phyloP scores from a whole-genome alignment of 2,888 invertebrate genomes.

The Apeira syringaria region DNA sequence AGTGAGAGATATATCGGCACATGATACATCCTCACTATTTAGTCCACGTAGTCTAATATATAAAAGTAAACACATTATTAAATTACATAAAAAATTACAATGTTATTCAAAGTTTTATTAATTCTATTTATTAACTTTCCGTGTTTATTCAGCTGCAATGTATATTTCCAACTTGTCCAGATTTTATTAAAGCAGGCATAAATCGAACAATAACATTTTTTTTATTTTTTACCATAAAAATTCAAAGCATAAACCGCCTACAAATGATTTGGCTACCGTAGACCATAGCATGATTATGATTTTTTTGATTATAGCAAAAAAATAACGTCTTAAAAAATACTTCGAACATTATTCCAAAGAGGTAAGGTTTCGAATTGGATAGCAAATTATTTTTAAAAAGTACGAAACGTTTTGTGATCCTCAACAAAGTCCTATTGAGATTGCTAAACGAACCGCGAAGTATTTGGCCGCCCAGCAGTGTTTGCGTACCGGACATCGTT shows the following conservation, averaged over 20 bases:
- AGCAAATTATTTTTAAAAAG: not conserved
- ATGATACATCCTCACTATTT: no score
- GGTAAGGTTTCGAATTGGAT: constrained; percentile 35
- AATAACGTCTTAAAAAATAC: constrained; percentile 6
- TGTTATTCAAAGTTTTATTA: no score
- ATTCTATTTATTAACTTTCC: no score
- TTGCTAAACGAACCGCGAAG: constrained; percentile 72
- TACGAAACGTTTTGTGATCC: constrained; percentile 33
- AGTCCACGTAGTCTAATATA: no score
- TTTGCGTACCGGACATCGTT: constrained; percentile 73
- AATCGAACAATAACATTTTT: constrained; percentile 22
- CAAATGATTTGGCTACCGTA: constrained; percentile 71
- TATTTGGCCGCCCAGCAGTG: constrained; percentile 61
- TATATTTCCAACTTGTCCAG: constrained; percentile 8
- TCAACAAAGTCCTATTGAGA: constrained; percentile 60
- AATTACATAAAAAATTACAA: no score
- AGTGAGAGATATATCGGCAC: no score
- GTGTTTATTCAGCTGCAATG: constrained; percentile 29
- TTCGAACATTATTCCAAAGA: constrained; percentile 19
- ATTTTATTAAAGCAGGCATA: constrained; percentile 12
- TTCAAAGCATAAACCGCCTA: constrained; percentile 54
- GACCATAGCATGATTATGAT: constrained; percentile 68
- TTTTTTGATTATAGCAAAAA: constrained; percentile 44
- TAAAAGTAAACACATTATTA: no score
- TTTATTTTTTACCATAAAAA: constrained; percentile 39